Evolutionary conservation across 2,113 vertebrate genomes (phyloP), one percentile per base, ranked within the genome.

Genomic region (Archocentrus centrarchus): DNA sequence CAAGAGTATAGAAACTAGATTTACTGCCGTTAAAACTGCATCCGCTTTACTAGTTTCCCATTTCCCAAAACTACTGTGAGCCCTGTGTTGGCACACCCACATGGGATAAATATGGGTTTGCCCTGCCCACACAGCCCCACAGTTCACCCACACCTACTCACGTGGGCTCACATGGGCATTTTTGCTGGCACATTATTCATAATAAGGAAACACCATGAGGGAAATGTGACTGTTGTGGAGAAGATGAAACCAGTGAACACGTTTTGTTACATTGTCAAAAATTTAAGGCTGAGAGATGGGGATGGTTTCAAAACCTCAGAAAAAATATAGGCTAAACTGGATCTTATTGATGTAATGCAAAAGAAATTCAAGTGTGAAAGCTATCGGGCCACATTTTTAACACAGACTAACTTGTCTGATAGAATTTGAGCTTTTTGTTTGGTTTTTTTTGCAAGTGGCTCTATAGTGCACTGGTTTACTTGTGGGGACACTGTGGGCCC

Each of bases 51-150:
- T 47, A 68, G 64, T 68, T 66, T 44, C 13, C n/a, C n/a, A 24
- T 66, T 14, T 66, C 37, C 63, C 63, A 24, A 37, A 37, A 37
- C 37, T 37, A 9, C 37, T 37, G 37, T 37, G 6, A 37, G 37
- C 7, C 8, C 7, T 66, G n/a, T 66, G 24, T 66, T 17, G n/a
- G 7, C 63, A 10, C 24, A 66, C n/a, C 13, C 24, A 24, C 63
- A 24, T 22, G 0, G 63, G 37, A 37, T 1, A 13, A 37, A 3
- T 27, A 2, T 27, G 27, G 2, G 27, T 27, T 27, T 27, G 27
- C 27, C 27, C 27, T 27, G 27, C 27, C 27, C 27, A 27, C 27
- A 27, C 27, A 27, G 37, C 37, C 37, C 37, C 8, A 37, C 37
- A 37, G 0, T 66, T 66, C 63, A 66, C 37, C n/a, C 63, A 44